phyloP scores from a whole-genome alignment of 2,113 vertebrate species.

The Herpailurus yagouaroundi region DNA sequence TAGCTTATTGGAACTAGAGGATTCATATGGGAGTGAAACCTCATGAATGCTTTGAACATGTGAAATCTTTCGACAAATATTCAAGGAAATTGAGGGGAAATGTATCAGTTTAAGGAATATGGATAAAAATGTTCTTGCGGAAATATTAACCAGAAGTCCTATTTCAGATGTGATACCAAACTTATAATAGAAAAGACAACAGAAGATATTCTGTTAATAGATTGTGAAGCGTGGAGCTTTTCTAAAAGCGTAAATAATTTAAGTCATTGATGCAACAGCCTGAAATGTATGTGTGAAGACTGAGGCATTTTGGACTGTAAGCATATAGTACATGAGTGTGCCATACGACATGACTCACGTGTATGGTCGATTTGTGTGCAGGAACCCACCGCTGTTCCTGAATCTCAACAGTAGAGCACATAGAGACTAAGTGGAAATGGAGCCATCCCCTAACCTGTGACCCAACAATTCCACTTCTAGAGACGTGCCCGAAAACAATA shows the following conservation, averaged over 20 bases:
- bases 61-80: constrained; percentile 57
- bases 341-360: neutral
- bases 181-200: neutral
- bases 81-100: neutral
- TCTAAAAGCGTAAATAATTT: neutral
- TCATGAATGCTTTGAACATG: constrained; percentile 31
- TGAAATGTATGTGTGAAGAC: neutral
- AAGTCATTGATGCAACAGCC: neutral
- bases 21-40: constrained; percentile 31
- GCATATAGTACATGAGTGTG: neutral
- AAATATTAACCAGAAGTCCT: neutral
- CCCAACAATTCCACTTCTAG: neutral
- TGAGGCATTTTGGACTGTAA: neutral
- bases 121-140: neutral
- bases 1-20: constrained; percentile 37
- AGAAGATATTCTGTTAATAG: neutral
- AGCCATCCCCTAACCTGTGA: neutral
- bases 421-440: neutral
- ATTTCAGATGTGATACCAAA: constrained; percentile 31
- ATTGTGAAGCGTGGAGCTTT: constrained; percentile 14
- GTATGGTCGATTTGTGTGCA: neutral
- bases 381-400: neutral
- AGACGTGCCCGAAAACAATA: neutral
- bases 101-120: neutral
- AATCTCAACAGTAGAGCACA: neutral